Conservation (phyloP, 1,140 invertebrate genomes). For the Magallana angulata region DNA sequence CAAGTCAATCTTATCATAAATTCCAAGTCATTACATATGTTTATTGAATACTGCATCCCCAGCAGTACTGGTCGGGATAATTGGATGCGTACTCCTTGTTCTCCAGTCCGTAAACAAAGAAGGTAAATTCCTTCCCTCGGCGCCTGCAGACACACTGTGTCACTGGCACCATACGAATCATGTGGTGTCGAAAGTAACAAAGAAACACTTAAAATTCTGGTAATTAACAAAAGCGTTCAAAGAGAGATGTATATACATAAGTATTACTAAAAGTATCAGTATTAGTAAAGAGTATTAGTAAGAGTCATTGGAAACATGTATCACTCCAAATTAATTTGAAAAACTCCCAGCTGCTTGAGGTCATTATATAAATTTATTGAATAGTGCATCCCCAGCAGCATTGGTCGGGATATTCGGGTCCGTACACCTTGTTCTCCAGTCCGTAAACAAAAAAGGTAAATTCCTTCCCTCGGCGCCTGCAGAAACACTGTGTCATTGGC, state of each 20-base stretch:
- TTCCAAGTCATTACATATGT: too few relatives aligned
- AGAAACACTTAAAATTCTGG: background rate
- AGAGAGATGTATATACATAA: too few relatives aligned
- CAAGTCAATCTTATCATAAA: too few relatives aligned
- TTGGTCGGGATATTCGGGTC: constrained; percentile 70
- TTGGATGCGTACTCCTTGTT: constrained; percentile 67
- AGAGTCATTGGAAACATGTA: too few relatives aligned
- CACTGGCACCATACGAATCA: constrained; percentile 67
- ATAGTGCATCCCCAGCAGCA: constrained; percentile 60
- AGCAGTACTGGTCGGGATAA: constrained; percentile 73
- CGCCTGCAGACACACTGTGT: constrained; percentile 65
- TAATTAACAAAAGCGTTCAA: too few relatives aligned
- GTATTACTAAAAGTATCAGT: too few relatives aligned
- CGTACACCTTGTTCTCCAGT: constrained; percentile 66
- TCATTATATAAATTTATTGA: too few relatives aligned
- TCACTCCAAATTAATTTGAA: too few relatives aligned
- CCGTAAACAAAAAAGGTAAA: constrained; percentile 68
- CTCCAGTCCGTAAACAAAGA: constrained; percentile 71
- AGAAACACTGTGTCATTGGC: constrained; percentile 70
- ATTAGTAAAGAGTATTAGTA: too few relatives aligned
- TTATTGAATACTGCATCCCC: too few relatives aligned
- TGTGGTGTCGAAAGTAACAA: constrained; percentile 63
- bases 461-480: constrained; percentile 56
- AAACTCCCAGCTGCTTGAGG: too few relatives aligned
- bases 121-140: constrained; percentile 51